These are phyloP conservation scores for Capitulum mitella DNA, from an alignment of 2,888 invertebrate species.

Conservation along the genomic window DNA sequence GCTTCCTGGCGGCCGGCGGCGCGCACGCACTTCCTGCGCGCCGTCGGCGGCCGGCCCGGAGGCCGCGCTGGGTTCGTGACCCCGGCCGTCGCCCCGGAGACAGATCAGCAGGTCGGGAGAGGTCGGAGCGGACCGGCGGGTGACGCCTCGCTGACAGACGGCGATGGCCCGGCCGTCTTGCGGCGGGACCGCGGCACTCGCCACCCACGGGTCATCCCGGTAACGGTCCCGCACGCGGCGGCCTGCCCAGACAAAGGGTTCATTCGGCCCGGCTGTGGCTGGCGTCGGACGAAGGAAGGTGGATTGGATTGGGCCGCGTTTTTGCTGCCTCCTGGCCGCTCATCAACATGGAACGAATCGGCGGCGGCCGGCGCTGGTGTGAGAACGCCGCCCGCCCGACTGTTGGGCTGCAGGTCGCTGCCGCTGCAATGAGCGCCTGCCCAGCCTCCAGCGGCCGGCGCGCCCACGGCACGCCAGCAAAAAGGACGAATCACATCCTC, in stretches of 20 bases:
- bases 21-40: neutral
- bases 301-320: neutral
- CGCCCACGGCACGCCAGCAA: neutral
- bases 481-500: neutral
- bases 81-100: too few species aligned
- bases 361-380: neutral
- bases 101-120: too few species aligned
- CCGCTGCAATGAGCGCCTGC: neutral
- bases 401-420: neutral
- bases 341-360: neutral
- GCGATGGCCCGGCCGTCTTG: neutral
- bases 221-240: neutral
- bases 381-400: neutral
- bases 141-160: neutral
- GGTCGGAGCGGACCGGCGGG: too few species aligned
- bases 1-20: neutral
- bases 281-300: neutral
- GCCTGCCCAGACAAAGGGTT: neutral
- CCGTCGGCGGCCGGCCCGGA: neutral
- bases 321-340: neutral
- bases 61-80: too few species aligned
- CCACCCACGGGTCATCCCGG: neutral
- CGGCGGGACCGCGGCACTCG: too few species aligned
- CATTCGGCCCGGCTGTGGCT: neutral
- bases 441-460: neutral